A percentile compares a stretch with the other conserved stretches of the same genome.
phyloP scores from a whole-genome alignment of 2,113 vertebrate genomes.

The Cyrtonyx montezumae region DNA sequence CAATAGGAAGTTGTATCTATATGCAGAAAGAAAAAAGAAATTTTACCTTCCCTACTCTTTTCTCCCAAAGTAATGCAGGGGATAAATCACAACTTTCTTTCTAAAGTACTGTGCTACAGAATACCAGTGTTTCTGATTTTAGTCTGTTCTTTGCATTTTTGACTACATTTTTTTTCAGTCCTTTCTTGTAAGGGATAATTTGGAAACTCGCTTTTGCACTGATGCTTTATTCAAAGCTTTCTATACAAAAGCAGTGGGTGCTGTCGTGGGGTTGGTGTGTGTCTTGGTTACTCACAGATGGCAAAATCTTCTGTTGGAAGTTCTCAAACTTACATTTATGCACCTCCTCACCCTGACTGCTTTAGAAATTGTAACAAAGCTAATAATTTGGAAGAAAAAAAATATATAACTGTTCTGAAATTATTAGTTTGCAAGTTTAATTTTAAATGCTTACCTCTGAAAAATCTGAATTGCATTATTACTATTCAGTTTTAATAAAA shows the following conservation, averaged over 20 bases:
- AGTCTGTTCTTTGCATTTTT: not conserved
- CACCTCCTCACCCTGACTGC: not conserved
- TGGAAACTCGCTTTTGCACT: not conserved
- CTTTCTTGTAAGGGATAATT: not conserved
- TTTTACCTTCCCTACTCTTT: not conserved
- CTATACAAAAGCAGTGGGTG: not conserved
- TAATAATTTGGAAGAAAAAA: not conserved
- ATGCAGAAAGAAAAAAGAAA: not conserved
- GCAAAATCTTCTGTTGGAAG: constrained; percentile 3
- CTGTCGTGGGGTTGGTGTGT: not conserved
- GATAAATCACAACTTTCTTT: not conserved
- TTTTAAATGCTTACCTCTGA: not conserved
- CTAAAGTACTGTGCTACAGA: not conserved
- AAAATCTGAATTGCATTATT: not conserved
- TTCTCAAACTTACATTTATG: not conserved
- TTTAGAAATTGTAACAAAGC: not conserved
- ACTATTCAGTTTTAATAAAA: not conserved
- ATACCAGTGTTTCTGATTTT: not conserved
- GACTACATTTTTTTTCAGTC: not conserved
- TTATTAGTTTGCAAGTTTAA: not conserved
- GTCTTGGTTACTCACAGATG: constrained; percentile 24
- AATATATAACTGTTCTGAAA: not conserved
- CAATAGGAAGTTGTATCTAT: not conserved
- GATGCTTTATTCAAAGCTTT: not conserved
- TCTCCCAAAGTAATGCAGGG: not conserved